Conservation (phyloP, 2,888 invertebrate species). For the Scaptomyza parva region DNA sequence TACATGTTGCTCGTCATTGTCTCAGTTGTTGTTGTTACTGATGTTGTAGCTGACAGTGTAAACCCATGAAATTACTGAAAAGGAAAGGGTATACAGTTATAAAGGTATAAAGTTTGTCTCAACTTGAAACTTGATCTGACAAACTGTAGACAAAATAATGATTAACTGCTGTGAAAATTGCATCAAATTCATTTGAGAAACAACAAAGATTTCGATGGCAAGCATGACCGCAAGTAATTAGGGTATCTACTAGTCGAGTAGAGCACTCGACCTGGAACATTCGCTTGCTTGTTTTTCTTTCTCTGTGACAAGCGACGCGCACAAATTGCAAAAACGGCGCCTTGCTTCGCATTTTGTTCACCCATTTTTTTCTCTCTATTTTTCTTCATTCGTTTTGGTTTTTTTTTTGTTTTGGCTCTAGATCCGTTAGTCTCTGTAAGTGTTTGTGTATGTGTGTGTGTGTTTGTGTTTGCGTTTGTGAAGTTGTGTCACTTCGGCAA, state of each 20-base stretch:
- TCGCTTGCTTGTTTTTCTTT: conserved; percentile 19
- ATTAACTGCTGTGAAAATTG: too few species aligned
- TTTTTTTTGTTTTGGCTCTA: conserved; percentile 18
- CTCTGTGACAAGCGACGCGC: conserved; percentile 62
- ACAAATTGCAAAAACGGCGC: conserved; percentile 72
- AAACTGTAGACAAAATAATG: too few species aligned
- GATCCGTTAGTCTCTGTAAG: background rate
- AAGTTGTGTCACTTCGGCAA: conserved; percentile 67
- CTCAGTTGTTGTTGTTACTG: conserved; percentile 15
- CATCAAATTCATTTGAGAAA: too few species aligned
- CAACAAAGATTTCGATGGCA: too few species aligned
- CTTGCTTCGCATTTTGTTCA: conserved; percentile 52
- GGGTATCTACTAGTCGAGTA: too few species aligned
- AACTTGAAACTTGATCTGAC: too few species aligned
- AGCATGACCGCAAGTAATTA: too few species aligned
- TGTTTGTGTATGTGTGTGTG: conserved; percentile 18
- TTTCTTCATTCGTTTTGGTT: too few species aligned
- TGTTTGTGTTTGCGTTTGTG: conserved; percentile 17
- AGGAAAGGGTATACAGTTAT: too few species aligned
- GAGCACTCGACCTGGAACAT: too few species aligned
- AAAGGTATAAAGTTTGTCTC: too few species aligned
- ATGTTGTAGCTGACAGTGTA: conserved; percentile 36
- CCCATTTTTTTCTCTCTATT: conserved; percentile 24
- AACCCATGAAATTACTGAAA: too few species aligned
- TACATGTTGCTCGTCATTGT: conserved; percentile 45